Evolutionary conservation across 1,140 invertebrate genomes (phyloP), one percentile per base, ranked within the genome.

Genomic region (Papilio helenus): DNA sequence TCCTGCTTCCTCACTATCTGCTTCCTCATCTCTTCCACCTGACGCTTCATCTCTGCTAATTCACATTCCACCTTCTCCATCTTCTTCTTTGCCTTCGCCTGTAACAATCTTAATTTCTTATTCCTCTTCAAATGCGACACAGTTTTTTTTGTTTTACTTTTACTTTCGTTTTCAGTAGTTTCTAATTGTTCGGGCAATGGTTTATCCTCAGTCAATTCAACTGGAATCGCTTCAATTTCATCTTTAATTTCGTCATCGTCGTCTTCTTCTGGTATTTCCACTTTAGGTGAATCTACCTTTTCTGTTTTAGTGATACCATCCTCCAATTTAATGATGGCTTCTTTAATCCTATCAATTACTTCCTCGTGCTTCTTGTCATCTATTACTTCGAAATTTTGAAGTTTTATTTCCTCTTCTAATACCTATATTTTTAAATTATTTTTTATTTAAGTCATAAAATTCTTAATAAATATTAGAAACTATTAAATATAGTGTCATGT

Each of bases 281-380:
- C n/a, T 79, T 87, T 88, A 0, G 85, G 86, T 16, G 86, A 85
- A 68, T 83, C 76, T 14, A 76, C 73, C 12, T 84, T 86, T 78
- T 87, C 83, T 20, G 77, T 80, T 80, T 87, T 79, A 44, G 84
- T 88, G 29, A 94, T 79, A 73, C 89, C 89, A 72, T 83, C 88
- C 55, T 94, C 91, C 68, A 93, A 78, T 86, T 93, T 94, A 26
- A 81, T 91, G 51, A 94, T 93, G 1, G 84, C 91, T 82, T 92
- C 91, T 79, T 92, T 94, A 42, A 94, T 92, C 78, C 87, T 89
- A 81, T 90, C 90, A 12, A 94, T 90, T 0, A 91, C 92, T 83
- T 90, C 86, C 79, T 92, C 89, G 44, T 92, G 88, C 77, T 86
- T 88, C 1, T 80, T 80, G 10, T 87, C 87, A 42, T 93, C 91